These are phyloP conservation scores for Spilosoma lubricipeda DNA, from an alignment of 2,888 invertebrate species.

Conservation along the genomic window DNA sequence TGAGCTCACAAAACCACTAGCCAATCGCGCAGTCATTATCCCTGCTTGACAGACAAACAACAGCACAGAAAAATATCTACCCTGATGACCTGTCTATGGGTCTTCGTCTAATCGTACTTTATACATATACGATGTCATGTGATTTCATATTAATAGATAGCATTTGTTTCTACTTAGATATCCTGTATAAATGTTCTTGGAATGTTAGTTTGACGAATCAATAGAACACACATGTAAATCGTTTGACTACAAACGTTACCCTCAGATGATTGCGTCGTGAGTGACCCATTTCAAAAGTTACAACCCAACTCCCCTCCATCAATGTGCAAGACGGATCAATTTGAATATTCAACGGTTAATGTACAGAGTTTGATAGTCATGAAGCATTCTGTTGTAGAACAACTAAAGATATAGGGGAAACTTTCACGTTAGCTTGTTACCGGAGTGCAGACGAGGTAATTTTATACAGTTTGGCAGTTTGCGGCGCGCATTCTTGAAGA, in stretches of 20 bases:
- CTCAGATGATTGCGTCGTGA: constrained; percentile 39
- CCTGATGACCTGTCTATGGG: too few relatives aligned
- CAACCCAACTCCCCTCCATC: constrained; percentile 39
- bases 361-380: constrained; percentile 54
- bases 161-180: too few relatives aligned
- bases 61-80: too few relatives aligned
- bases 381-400: constrained; percentile 53
- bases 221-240: neutral
- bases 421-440: constrained; percentile 51
- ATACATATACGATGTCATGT: too few relatives aligned
- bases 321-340: constrained; percentile 47
- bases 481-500: constrained; percentile 52
- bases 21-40: neutral
- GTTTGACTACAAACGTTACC: constrained; percentile 11
- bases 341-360: constrained; percentile 61
- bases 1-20: too few relatives aligned
- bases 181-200: neutral
- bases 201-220: constrained; percentile 10
- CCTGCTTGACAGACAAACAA: too few relatives aligned
- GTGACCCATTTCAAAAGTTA: constrained; percentile 45
- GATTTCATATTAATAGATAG: too few relatives aligned
- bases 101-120: too few relatives aligned
- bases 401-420: constrained; percentile 54
- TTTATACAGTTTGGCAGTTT: constrained; percentile 55
- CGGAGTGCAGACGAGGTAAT: constrained; percentile 54